Percentiles rank a stretch among this genome's conserved stretches.
phyloP scores from a whole-genome alignment of 2,888 invertebrate genomes.

The Geophilus truncorum region DNA sequence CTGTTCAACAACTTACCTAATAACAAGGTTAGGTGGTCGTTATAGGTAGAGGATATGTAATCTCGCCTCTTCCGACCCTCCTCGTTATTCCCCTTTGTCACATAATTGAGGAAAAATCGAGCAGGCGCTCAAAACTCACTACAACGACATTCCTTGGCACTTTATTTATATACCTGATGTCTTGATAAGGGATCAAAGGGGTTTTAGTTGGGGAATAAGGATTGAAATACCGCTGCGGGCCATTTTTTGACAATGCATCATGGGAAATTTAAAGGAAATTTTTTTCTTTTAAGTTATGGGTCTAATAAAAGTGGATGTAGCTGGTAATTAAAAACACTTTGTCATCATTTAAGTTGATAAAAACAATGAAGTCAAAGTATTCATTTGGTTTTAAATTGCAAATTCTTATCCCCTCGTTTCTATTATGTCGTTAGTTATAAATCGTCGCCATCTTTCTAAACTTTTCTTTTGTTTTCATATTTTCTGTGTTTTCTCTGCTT shows the following conservation, averaged over 20 bases:
- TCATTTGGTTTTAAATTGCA: constrained; percentile 10
- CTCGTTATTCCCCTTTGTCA: constrained; percentile 27
- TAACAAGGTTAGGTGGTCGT: constrained; percentile 18
- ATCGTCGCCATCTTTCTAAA: constrained; percentile 4
- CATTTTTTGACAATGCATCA: no score
- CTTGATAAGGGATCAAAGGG: constrained; percentile 21
- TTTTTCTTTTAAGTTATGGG: not conserved
- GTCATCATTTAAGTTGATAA: constrained; percentile 13
- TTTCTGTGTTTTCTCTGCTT: not conserved
- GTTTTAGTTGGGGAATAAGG: not conserved
- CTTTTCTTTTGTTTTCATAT: not conserved
- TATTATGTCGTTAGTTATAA: not conserved
- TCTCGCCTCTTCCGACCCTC: constrained; percentile 25
- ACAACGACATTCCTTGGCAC: constrained; percentile 2
- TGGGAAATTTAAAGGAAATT: no score
- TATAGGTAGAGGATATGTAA: constrained; percentile 25
- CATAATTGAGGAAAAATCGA: constrained; percentile 27
- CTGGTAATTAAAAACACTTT: constrained; percentile 22
- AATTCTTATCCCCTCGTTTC: not conserved
- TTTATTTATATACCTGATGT: not conserved
- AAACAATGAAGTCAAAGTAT: constrained; percentile 19
- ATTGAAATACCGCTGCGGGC: not conserved
- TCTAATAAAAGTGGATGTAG: not conserved
- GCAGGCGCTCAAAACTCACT: not conserved
- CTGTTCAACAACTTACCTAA: constrained; percentile 25